A percentile compares a stretch with the other conserved stretches of the same genome.
These are phyloP conservation scores for Portunus trituberculatus DNA, from an alignment of 1,140 invertebrate species.

Conservation along the genomic window DNA sequence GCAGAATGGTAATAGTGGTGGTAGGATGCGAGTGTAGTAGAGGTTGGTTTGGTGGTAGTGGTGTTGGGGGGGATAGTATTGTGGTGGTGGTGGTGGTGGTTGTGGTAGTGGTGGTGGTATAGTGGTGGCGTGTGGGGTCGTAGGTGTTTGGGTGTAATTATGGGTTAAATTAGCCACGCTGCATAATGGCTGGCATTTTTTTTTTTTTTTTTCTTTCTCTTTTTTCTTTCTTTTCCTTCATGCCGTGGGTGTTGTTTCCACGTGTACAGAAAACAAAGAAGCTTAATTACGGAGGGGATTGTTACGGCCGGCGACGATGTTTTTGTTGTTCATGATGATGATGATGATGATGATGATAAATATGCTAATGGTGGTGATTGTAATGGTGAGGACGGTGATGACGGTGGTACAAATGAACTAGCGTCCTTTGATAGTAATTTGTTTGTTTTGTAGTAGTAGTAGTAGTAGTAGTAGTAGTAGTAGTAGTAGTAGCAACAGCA, in stretches of 20 bases:
- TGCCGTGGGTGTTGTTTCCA: neutral
- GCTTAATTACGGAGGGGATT: neutral
- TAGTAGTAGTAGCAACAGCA: too few species aligned
- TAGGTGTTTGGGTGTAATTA: conserved; percentile 12
- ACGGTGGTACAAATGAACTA: too few species aligned
- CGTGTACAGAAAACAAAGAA: conserved; percentile 8
- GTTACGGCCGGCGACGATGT: neutral
- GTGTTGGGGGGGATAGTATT: neutral
- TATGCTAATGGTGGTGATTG: too few species aligned
- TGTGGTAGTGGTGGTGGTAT: neutral
- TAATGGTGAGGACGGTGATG: too few species aligned
- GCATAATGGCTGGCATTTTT: neutral
- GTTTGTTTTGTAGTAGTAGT: neutral
- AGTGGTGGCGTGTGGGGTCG: neutral
- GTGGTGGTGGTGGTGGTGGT: neutral
- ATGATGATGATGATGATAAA: too few species aligned
- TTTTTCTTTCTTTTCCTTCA: too few species aligned
- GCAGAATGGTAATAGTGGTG: neutral
- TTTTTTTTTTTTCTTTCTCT: neutral
- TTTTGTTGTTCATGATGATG: neutral
- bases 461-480: too few species aligned
- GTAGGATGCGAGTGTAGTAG: neutral
- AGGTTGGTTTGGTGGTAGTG: neutral
- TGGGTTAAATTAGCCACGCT: neutral
- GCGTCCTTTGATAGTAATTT: too few species aligned